These are phyloP conservation scores for Ciconia nigra DNA, from an alignment of 2,797 vertebrate species.

Conservation along the genomic window DNA sequence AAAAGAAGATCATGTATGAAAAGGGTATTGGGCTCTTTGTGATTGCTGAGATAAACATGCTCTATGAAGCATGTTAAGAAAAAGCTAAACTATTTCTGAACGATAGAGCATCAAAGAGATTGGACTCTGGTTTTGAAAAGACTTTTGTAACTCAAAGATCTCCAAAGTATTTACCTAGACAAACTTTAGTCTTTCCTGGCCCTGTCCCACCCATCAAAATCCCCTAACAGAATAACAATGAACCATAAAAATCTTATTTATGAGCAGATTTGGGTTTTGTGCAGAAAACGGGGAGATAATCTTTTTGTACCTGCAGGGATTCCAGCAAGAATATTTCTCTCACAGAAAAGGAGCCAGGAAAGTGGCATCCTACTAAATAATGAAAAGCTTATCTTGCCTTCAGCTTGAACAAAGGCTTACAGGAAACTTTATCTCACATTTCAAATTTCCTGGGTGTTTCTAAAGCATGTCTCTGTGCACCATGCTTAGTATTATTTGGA, in stretches of 20 bases:
- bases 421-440: slow-evolving; percentile 45
- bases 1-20: neutral
- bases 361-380: slow-evolving; percentile 58
- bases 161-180: neutral
- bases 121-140: neutral
- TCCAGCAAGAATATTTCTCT: slow-evolving; percentile 17
- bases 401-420: slow-evolving; percentile 34
- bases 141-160: neutral
- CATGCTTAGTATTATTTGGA: neutral
- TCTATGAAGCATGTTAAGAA: neutral
- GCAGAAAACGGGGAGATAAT: neutral
- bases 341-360: slow-evolving; percentile 1
- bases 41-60: neutral
- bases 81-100: neutral
- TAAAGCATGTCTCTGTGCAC: neutral
- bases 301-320: slow-evolving; percentile 2
- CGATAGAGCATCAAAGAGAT: neutral
- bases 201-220: neutral
- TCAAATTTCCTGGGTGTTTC: slow-evolving; percentile 18
- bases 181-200: neutral
- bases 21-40: neutral
- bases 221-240: neutral
- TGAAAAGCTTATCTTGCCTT: slow-evolving; percentile 45
- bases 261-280: neutral
- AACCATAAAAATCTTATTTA: neutral